A percentile compares a stretch with the other conserved stretches of the same genome.
These are phyloP conservation scores for Pediacus dermestoides DNA, from an alignment of 2,888 invertebrate species.

Conservation along the genomic window DNA sequence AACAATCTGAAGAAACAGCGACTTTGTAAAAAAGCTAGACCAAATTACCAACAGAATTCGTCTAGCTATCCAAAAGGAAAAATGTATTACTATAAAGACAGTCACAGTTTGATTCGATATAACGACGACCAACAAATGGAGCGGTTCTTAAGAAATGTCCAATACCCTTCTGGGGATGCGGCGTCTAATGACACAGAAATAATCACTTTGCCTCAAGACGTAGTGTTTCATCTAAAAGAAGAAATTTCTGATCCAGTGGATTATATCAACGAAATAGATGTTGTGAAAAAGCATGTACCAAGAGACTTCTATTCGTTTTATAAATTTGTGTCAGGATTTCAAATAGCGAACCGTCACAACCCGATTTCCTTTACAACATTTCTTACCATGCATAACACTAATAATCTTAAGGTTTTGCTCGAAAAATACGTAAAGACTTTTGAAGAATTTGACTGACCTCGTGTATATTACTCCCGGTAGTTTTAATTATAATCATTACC, in stretches of 20 bases:
- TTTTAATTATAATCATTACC: conserved; percentile 11
- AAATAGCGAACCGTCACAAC: conserved; percentile 33
- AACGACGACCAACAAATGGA: conserved; percentile 32
- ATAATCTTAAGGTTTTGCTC: conserved; percentile 28
- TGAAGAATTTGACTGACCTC: conserved; percentile 13
- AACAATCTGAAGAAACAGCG: not conserved
- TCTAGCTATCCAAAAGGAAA: conserved; percentile 30
- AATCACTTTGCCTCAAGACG: conserved; percentile 23
- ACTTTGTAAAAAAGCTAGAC: not conserved
- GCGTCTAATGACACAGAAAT: conserved; percentile 22
- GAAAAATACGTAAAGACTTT: conserved; percentile 26
- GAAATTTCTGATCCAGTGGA: conserved; percentile 29
- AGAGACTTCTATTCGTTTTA: conserved; percentile 36
- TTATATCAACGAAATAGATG: conserved; percentile 33
- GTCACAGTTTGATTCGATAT: conserved; percentile 31
- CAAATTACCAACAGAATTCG: not conserved
- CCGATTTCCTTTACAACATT: conserved; percentile 40
- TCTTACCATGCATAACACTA: conserved; percentile 38
- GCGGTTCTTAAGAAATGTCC: conserved; percentile 28
- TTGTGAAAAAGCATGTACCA: conserved; percentile 30
- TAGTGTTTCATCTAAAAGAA: conserved; percentile 29
- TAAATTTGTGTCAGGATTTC: conserved; percentile 38
- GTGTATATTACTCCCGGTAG: conserved; percentile 1
- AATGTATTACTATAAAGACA: conserved; percentile 29
- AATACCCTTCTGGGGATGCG: conserved; percentile 12